phyloP scores from a whole-genome alignment of 2,797 vertebrate species.

The Setipinna tenuifilis region DNA sequence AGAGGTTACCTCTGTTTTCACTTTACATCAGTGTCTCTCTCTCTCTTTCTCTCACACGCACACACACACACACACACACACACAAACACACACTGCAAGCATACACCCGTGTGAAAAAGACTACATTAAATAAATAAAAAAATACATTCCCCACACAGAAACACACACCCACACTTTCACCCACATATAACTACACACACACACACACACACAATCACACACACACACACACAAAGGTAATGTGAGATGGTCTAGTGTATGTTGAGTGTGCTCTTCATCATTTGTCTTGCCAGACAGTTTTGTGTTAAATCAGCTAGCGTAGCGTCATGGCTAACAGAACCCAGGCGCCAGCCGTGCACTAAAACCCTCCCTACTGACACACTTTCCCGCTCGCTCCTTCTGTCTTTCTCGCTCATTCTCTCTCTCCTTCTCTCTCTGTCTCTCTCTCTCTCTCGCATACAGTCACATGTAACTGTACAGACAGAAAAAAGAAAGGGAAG shows the following conservation, averaged over 20 bases:
- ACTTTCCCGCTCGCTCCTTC: neutral
- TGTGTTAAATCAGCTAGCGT: neutral
- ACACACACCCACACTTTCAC: neutral
- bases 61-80: neutral
- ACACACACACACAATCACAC: neutral
- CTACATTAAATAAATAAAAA: constrained; percentile 13
- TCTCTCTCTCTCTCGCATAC: neutral
- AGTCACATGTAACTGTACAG: neutral
- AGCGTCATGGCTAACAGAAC: neutral
- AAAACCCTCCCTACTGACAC: neutral
- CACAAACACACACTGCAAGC: constrained; percentile 1
- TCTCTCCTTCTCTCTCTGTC: neutral
- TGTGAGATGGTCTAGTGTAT: neutral
- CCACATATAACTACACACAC: neutral
- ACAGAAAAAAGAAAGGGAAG: neutral
- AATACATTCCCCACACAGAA: neutral
- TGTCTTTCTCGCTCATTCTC: neutral
- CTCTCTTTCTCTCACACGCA: constrained; percentile 15
- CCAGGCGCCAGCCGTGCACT: neutral
- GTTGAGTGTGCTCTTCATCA: neutral
- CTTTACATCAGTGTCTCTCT: constrained; percentile 51
- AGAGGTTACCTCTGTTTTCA: constrained; percentile 58
- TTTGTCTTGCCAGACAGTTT: neutral
- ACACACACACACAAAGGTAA: constrained; percentile 1
- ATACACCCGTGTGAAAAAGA: constrained; percentile 4